Evolutionary conservation across 2,888 invertebrate species (phyloP).

Genomic region (Piscicola geometra): DNA sequence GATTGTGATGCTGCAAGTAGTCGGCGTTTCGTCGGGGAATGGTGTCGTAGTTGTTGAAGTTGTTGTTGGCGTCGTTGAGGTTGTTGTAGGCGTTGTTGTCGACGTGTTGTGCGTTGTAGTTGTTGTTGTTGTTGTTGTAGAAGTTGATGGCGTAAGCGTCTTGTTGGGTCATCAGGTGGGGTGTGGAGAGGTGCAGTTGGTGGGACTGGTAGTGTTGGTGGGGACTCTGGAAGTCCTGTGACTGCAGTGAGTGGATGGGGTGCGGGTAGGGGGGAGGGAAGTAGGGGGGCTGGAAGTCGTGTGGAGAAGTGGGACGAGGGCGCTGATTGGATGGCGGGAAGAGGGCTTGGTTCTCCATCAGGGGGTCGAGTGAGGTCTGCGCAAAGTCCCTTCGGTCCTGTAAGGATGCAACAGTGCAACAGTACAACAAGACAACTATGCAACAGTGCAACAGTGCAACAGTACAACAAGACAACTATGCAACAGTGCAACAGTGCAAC

Average conservation of each 20-base stretch:
- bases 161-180: not conserved
- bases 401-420: too few species aligned
- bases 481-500: too few species aligned
- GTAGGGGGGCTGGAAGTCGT: conserved; percentile 13
- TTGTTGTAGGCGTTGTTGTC: conserved; percentile 1
- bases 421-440: too few species aligned
- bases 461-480: too few species aligned
- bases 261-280: conserved; percentile 8
- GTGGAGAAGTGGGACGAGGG: not conserved
- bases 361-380: not conserved
- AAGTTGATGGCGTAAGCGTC: not conserved
- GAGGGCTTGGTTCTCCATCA: not conserved
- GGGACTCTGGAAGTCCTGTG: not conserved
- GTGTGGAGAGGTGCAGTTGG: not conserved
- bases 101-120: not conserved
- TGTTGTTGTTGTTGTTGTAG: conserved; percentile 12
- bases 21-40: not conserved
- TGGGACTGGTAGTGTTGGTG: conserved; percentile 6
- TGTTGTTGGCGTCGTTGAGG: not conserved
- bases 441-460: too few species aligned
- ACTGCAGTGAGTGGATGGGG: not conserved
- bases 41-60: conserved; percentile 1
- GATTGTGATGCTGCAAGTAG: not conserved
- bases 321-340: conserved; percentile 5
- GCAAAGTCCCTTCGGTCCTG: not conserved